Percentiles rank a stretch among this genome's conserved stretches.
phyloP scores from a whole-genome alignment of 2,113 vertebrate genomes.

The Onychorhynchus coronatus region DNA sequence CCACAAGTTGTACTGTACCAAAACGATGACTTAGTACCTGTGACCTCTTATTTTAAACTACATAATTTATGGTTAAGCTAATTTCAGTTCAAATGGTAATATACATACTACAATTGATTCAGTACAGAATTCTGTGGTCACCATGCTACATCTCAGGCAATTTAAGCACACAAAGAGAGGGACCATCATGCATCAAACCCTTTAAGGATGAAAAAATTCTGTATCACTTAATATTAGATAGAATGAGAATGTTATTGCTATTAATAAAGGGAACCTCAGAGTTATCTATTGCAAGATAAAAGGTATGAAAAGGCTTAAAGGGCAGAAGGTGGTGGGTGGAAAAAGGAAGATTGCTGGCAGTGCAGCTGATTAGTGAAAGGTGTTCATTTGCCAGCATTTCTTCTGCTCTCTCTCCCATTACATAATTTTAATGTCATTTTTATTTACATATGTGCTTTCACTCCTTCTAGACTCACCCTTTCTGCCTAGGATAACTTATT shows the following conservation, averaged over 20 bases:
- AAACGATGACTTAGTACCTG: background rate
- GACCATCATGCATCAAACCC: background rate
- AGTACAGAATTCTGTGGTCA: background rate
- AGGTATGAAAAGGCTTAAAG: background rate
- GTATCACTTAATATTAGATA: background rate
- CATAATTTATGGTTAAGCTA: background rate
- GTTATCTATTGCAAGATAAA: background rate
- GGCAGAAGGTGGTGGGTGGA: background rate
- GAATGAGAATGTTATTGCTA: background rate
- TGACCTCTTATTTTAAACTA: background rate
- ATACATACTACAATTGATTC: background rate
- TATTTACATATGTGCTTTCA: background rate
- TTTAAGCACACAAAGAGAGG: background rate
- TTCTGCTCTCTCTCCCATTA: background rate
- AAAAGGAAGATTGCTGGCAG: background rate
- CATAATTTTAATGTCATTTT: background rate
- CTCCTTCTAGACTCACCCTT: background rate
- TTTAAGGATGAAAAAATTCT: background rate
- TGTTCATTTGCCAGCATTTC: background rate
- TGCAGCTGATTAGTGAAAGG: background rate
- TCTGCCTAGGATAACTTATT: background rate
- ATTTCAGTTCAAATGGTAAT: background rate
- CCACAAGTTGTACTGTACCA: background rate
- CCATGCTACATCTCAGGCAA: background rate
- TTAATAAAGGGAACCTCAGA: background rate